Evolutionary conservation across 2,888 invertebrate species (phyloP).

Genomic region (Falcaria lacertinaria): DNA sequence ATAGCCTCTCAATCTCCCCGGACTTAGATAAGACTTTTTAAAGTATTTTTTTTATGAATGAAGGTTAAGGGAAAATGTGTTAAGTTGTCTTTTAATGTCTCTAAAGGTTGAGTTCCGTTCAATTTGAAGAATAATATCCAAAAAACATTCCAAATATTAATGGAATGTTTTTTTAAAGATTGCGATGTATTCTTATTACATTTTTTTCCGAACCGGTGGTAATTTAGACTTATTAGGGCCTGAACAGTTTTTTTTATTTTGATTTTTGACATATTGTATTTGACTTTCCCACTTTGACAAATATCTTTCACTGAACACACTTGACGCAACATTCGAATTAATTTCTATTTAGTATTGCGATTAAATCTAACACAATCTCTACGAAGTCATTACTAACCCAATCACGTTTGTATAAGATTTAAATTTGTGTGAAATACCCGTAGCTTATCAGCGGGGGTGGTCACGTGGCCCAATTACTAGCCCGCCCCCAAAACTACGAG

Average conservation of each 20-base stretch:
- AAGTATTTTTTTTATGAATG: no score
- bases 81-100: no score
- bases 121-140: no score
- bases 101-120: no score
- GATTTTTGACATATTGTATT: no score
- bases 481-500: slow-evolving; percentile 47
- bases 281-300: slow-evolving; percentile 1
- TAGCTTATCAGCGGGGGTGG: slow-evolving; percentile 31
- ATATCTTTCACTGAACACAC: slow-evolving; percentile 33
- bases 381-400: not conserved
- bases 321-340: slow-evolving; percentile 60
- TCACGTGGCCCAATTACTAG: slow-evolving; percentile 67
- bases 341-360: slow-evolving; percentile 40
- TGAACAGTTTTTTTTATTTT: no score
- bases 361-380: not conserved
- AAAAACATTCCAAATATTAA: no score
- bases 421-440: slow-evolving; percentile 19
- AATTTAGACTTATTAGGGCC: no score
- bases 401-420: slow-evolving; percentile 6
- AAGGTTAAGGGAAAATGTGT: no score
- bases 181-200: no score
- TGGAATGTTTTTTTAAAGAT: no score
- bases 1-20: slow-evolving; percentile 29
- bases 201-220: no score
- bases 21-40: slow-evolving; percentile 2